phyloP scores from a whole-genome alignment of 2,113 vertebrate genomes.

The Serilophus lunatus region DNA sequence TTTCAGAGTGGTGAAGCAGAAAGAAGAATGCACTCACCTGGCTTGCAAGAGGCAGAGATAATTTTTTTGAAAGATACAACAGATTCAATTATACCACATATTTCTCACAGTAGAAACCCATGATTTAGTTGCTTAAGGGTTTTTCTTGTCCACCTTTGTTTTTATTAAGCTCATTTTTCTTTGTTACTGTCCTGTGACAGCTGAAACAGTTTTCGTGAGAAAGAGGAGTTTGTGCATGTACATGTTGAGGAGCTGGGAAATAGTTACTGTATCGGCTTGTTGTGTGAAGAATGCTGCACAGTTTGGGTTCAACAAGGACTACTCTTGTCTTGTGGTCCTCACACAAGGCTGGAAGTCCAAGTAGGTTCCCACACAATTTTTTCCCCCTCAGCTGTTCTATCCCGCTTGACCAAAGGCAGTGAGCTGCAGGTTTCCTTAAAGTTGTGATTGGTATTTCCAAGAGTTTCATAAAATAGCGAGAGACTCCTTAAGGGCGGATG shows the following conservation, averaged over 20 bases:
- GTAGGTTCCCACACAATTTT: background rate
- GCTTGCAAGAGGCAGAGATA: background rate
- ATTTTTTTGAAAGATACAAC: background rate
- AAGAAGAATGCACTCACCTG: background rate
- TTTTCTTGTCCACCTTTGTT: background rate
- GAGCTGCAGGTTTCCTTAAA: background rate
- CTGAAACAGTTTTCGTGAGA: background rate
- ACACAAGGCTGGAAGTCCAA: background rate
- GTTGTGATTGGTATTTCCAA: background rate
- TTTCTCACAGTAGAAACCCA: background rate
- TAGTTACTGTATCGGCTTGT: background rate
- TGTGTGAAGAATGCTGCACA: background rate
- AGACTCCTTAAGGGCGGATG: background rate
- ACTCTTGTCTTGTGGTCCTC: background rate
- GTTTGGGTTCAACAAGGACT: background rate
- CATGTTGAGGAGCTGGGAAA: background rate
- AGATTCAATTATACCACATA: background rate
- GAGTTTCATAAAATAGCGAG: background rate
- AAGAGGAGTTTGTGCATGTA: background rate
- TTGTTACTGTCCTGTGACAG: background rate
- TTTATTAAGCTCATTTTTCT: slow-evolving; percentile 15
- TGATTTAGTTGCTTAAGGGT: background rate
- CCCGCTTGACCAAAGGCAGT: background rate
- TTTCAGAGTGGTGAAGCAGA: background rate
- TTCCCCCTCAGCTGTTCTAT: background rate